These are phyloP conservation scores for Drosophila kepulauana DNA, from an alignment of 1,140 invertebrate species.

Conservation along the genomic window DNA sequence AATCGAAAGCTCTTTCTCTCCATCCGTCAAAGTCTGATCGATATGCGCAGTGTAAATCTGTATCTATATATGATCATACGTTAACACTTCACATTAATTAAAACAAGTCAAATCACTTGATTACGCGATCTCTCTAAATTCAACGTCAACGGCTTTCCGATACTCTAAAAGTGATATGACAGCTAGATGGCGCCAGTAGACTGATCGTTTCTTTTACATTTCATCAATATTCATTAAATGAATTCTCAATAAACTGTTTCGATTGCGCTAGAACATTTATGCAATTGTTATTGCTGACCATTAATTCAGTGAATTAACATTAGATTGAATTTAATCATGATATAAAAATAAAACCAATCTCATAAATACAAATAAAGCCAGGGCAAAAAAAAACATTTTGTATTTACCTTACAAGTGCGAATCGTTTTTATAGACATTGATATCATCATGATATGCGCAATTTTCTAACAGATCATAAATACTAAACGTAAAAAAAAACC, in stretches of 20 bases:
- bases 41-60: background rate
- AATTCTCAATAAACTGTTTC: no score
- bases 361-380: background rate
- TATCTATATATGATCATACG: slow-evolving; percentile 12
- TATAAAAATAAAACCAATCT: no score
- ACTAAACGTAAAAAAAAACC: background rate
- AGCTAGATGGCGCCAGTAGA: background rate
- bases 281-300: no score
- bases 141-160: background rate
- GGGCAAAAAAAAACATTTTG: no score
- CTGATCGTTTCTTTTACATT: no score
- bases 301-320: no score
- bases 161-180: slow-evolving; percentile 2
- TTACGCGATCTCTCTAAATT: background rate
- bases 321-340: no score
- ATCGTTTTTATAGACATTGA: no score
- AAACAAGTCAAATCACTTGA: background rate
- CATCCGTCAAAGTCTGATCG: slow-evolving; percentile 45
- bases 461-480: background rate
- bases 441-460: background rate
- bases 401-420: no score
- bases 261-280: no score
- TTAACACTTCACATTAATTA: slow-evolving; percentile 9
- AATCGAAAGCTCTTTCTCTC: slow-evolving; percentile 48
- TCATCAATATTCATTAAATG: no score